Base-by-base conservation (phyloP, 2,113 vertebrate species). In the Aviceda subcristata region DNA sequence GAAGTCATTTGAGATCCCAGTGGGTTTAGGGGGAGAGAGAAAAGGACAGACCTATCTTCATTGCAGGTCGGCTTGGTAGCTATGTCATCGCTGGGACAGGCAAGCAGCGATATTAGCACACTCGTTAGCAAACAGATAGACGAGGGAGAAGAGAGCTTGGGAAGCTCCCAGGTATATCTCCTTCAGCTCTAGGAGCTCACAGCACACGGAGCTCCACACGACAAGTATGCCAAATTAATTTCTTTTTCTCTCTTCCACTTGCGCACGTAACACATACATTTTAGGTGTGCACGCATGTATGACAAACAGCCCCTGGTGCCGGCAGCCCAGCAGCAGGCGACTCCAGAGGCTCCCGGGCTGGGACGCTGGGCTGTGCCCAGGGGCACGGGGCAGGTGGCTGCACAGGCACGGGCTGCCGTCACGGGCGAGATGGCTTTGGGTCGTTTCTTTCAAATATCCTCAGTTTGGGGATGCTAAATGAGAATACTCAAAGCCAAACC, bases 331-430 rank as follows among this genome's bases (percentile, higher is more conserved):
- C 38, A 48, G 67, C 50, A 23, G 27, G 11, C 24, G 59, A 6
- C 19, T 50, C 12, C 46, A 5, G 39, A 24, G 59, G 46, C 41
- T 39, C 12, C 22, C 1, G 6, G 34, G 24, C 15, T 17, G 34
- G n/a, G 38, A 24, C 2, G 0, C 22, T 0, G 2, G 10, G 34
- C 78, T 29, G 67, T 21, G 41, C 21, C 57, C 11, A 10, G 1
- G 8, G 51, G 46, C 60, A 46, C 2, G 3, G 26, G 12, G 27
- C 14, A 3, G 55, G 30, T 3, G 36, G 18, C 71, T 36, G 46
- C 66, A 17, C 7, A 20, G 74, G 43, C n/a, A 60, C 5, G 0
- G 30, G 32, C 41, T 74, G 53, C 41, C 2, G 0, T 4, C 7
- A 26, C 3, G 34, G 23, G 15, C 3, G 0, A 14, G 20, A 50